Conservation (phyloP, 2,797 vertebrate genomes). For the Lerista edwardsae region DNA sequence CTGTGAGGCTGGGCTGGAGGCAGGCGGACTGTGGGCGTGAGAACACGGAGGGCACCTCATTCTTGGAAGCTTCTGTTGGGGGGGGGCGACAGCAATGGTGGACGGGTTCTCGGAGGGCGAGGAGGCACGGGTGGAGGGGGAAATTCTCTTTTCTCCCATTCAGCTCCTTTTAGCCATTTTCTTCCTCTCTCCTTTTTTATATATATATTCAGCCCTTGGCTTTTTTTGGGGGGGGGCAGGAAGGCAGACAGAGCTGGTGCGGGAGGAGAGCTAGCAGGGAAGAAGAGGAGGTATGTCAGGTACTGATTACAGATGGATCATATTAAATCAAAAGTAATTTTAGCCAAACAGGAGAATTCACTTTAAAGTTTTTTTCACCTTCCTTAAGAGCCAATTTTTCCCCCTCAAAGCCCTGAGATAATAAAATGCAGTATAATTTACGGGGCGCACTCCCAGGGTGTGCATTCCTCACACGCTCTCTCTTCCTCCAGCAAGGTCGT, state of each 20-base stretch:
- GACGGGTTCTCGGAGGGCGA: neutral
- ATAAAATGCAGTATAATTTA: slow-evolving; percentile 68
- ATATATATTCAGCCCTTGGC: neutral
- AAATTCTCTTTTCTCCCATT: neutral
- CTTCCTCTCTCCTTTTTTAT: neutral
- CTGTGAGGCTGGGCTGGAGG: slow-evolving; percentile 30
- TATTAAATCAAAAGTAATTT: slow-evolving; percentile 71
- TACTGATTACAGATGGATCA: slow-evolving; percentile 60
- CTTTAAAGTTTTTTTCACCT: slow-evolving; percentile 76
- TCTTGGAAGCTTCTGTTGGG: neutral
- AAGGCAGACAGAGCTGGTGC: neutral
- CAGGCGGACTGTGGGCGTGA: neutral
- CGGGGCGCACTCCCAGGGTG: slow-evolving; percentile 41
- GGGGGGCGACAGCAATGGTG: too few relatives aligned
- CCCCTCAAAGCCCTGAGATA: slow-evolving; percentile 64
- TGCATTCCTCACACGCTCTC: slow-evolving; percentile 45
- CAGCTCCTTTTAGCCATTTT: neutral
- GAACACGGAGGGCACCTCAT: neutral
- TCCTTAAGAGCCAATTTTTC: slow-evolving; percentile 71
- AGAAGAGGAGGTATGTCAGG: slow-evolving; percentile 23
- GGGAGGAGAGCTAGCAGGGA: neutral
- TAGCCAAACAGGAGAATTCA: slow-evolving; percentile 74
- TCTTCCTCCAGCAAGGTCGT: slow-evolving; percentile 57
- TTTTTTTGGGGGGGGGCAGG: neutral
- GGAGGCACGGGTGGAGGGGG: too few relatives aligned